Evolutionary conservation across 2,888 invertebrate species (phyloP), one percentile per base, ranked within the genome.

Genomic region (Sphinx pinastri): DNA sequence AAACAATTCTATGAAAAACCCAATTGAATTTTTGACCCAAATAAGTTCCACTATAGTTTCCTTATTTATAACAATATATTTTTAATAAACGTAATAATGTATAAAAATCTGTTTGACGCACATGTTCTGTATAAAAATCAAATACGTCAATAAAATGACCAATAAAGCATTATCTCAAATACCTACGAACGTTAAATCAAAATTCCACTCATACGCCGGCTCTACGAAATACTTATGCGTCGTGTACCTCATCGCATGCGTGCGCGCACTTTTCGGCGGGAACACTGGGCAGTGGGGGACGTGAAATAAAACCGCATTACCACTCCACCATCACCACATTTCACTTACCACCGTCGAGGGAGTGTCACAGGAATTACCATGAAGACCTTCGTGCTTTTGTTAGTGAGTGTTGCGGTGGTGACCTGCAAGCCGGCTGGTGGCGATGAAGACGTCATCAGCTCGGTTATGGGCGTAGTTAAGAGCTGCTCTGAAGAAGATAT

Each of bases 401-500:
- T 95, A 83, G 89, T 95, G 82, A 93, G 94, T 81, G 91, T 91
- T 75, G 91, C 94, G 60, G 89, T 93, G 72, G 94, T 91, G 71
- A 86, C 84, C 73, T 88, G 91, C 69, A 94, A 93, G 80, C 94
- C 94, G 0, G 87, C 93, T 0, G 89, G 90, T 70, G 94, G 90
- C 71, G 94, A 95, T 70, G 95, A 95, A 67, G 94, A 94, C 77
- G 88, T 92, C 75, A 84, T 96, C 77, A 94, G 95, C 67, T 95
- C 95, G 58, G 96, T 96, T 68, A 89, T 96, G 74, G 95, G 95
- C 77, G 96, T 96, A 80, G 94, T 97, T 80, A 95, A 96, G 87
- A 95, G 95, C 80, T 97, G 97, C 88, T 95, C 96, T 68, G 95
- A 96, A 74, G 95, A 95, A 81, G 95, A 96, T 78, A 92, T 96